phyloP scores from a whole-genome alignment of 2,888 invertebrate genomes.

The Eurois occulta region DNA sequence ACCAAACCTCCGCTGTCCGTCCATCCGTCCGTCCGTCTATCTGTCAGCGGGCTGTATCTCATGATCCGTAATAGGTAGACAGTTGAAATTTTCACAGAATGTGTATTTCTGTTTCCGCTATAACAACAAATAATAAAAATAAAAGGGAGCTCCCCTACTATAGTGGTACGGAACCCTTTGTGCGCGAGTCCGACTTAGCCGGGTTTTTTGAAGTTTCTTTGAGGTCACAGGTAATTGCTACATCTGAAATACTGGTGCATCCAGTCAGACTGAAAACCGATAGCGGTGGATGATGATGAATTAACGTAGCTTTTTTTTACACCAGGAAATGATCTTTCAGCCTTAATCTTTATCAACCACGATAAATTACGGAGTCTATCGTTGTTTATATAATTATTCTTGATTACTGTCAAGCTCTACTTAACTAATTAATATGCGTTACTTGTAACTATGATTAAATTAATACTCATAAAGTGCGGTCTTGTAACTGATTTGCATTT shows the following conservation, averaged over 20 bases:
- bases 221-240: too few species aligned
- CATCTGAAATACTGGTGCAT: background rate
- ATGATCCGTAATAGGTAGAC: too few species aligned
- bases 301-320: background rate
- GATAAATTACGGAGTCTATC: background rate
- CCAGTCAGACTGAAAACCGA: background rate
- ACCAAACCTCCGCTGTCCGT: too few species aligned
- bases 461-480: constrained; percentile 9
- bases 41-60: too few species aligned
- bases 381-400: constrained; percentile 55
- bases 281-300: background rate
- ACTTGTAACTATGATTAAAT: constrained; percentile 26
- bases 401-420: constrained; percentile 48
- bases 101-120: too few species aligned
- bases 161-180: too few species aligned
- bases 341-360: constrained; percentile 1
- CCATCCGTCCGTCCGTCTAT: too few species aligned
- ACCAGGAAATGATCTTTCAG: background rate
- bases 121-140: too few species aligned
- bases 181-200: too few species aligned
- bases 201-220: too few species aligned
- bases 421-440: constrained; percentile 43
- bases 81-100: too few species aligned
- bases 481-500: constrained; percentile 37
- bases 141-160: too few species aligned